Evolutionary conservation across 2,888 invertebrate species (phyloP).

Genomic region (Cabera pusaria): DNA sequence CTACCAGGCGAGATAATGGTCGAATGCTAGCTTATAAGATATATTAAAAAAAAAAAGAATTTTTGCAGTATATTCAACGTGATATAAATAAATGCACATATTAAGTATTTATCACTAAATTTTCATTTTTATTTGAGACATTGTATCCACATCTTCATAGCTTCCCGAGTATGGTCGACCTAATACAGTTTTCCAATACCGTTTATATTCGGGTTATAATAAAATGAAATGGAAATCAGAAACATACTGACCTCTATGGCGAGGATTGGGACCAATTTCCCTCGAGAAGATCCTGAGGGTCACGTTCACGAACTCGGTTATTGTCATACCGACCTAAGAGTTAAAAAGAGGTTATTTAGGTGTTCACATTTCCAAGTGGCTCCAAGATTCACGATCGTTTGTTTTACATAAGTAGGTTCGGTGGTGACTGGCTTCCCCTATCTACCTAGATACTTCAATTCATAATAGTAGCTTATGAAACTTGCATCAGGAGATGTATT

Average conservation of each 20-base stretch:
- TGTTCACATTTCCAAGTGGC: constrained; percentile 2
- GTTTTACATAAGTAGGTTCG: constrained; percentile 6
- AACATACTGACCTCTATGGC: constrained; percentile 56
- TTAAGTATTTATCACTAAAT: constrained; percentile 11
- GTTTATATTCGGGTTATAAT: constrained; percentile 49
- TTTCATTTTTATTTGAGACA: constrained; percentile 26
- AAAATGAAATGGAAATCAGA: constrained; percentile 61
- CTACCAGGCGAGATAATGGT: no score
- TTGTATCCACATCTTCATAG: constrained; percentile 34
- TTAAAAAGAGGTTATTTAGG: constrained; percentile 13
- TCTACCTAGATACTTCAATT: no score
- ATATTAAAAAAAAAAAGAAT: no score
- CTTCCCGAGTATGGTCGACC: constrained; percentile 35
- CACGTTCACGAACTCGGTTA: constrained; percentile 43
- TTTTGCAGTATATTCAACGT: constrained; percentile 12
- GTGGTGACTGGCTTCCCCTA: no score
- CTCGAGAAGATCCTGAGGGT: constrained; percentile 37
- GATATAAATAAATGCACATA: constrained; percentile 1
- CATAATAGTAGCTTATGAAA: no score
- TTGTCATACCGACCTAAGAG: constrained; percentile 33
- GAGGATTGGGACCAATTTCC: constrained; percentile 53
- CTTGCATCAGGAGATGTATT: no score
- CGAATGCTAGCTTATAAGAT: no score
- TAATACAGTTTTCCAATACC: constrained; percentile 48
- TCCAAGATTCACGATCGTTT: constrained; percentile 3